These are phyloP conservation scores for Papilio protenor DNA, from an alignment of 2,888 invertebrate species.

Conservation along the genomic window DNA sequence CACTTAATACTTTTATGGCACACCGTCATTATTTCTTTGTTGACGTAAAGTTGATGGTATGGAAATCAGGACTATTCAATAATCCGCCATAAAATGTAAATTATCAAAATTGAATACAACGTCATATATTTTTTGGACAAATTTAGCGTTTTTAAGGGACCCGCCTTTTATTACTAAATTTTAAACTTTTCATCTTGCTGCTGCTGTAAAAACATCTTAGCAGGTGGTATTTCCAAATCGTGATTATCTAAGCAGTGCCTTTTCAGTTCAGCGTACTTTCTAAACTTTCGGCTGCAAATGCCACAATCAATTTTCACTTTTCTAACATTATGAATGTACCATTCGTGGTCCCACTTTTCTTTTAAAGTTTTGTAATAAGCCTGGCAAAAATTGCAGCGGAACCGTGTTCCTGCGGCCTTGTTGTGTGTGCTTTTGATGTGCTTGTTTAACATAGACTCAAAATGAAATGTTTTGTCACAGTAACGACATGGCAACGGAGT, in stretches of 20 bases:
- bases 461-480: constrained; percentile 71
- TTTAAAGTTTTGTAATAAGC: constrained; percentile 65
- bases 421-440: constrained; percentile 70
- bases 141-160: constrained; percentile 5
- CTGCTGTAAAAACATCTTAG: constrained; percentile 61
- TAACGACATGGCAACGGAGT: constrained; percentile 64
- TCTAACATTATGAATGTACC: constrained; percentile 73
- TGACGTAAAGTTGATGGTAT: not conserved
- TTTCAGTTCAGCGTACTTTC: constrained; percentile 75
- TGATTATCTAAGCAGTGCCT: constrained; percentile 66
- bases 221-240: constrained; percentile 62
- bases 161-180: constrained; percentile 33
- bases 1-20: not conserved
- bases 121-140: not conserved
- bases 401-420: constrained; percentile 56
- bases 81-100: not conserved
- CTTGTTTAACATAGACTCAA: constrained; percentile 76
- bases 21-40: not conserved
- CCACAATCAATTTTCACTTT: constrained; percentile 74
- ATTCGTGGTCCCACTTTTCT: constrained; percentile 81
- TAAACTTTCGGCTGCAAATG: constrained; percentile 70
- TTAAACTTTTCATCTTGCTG: constrained; percentile 19
- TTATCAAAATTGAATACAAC: not conserved
- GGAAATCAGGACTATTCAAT: not conserved
- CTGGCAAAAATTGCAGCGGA: constrained; percentile 70